Evolutionary conservation across 1,140 invertebrate genomes (phyloP).

Genomic region (Micrasema minimum): DNA sequence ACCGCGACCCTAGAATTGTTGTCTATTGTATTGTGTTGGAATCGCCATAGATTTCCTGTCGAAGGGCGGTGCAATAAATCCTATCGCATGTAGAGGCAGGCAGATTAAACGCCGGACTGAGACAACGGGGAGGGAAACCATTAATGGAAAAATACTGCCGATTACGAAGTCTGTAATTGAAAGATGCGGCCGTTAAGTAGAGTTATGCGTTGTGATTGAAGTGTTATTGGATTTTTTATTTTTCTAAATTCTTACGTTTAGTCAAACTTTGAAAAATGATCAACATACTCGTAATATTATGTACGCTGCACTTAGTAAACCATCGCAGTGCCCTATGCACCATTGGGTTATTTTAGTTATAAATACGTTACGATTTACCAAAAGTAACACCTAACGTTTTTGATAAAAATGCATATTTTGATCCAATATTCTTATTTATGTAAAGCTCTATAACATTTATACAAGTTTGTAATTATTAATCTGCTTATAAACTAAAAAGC

Average conservation of each 20-base stretch:
- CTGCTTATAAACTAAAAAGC: too few species aligned
- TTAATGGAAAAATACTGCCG: slow-evolving; percentile 34
- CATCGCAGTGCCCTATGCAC: neutral
- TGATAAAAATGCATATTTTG: too few species aligned
- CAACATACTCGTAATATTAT: too few species aligned
- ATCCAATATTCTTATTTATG: too few species aligned
- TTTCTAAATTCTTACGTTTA: too few species aligned
- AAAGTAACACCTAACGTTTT: too few species aligned
- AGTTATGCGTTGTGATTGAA: slow-evolving; percentile 4
- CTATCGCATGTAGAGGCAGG: slow-evolving; percentile 36
- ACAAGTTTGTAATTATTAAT: too few species aligned
- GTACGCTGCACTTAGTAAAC: too few species aligned
- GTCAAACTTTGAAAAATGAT: too few species aligned
- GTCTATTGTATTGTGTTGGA: slow-evolving; percentile 13
- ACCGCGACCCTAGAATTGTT: slow-evolving; percentile 9
- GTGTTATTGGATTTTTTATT: neutral
- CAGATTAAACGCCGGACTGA: slow-evolving; percentile 29
- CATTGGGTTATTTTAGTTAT: too few species aligned
- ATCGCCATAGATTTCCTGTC: slow-evolving; percentile 30
- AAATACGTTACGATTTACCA: too few species aligned
- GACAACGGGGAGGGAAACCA: slow-evolving; percentile 22
- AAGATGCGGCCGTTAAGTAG: slow-evolving; percentile 29
- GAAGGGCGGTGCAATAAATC: slow-evolving; percentile 31
- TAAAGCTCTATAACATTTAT: too few species aligned
- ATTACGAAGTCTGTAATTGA: slow-evolving; percentile 36